Evolutionary conservation across 2,888 invertebrate species (phyloP).

Genomic region (Altica lythri): DNA sequence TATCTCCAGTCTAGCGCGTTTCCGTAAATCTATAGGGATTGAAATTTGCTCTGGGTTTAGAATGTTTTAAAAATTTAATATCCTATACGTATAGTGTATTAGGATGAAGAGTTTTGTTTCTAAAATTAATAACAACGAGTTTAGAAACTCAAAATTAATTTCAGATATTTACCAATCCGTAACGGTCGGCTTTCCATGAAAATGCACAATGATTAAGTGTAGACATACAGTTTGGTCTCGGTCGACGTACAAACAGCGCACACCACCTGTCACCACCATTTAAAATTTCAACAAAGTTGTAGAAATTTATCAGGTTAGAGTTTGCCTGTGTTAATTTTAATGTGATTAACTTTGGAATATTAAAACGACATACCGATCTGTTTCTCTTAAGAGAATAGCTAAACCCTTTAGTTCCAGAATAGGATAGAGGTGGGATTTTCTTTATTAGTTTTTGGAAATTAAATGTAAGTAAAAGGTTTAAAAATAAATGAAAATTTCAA

Average conservation of each 20-base stretch:
- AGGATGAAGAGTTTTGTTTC: no score
- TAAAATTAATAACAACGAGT: no score
- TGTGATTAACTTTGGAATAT: conserved; percentile 18
- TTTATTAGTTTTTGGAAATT: not conserved
- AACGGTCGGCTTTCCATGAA: not conserved
- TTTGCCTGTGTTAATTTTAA: conserved; percentile 35
- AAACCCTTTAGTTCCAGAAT: not conserved
- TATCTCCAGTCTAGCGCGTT: no score
- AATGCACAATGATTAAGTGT: conserved; percentile 10
- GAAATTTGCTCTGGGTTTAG: no score
- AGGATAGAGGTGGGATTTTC: not conserved
- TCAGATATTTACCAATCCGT: conserved; percentile 1
- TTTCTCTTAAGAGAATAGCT: conserved; percentile 15
- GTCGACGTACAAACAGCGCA: conserved; percentile 5
- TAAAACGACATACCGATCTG: conserved; percentile 18
- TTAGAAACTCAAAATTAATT: not conserved
- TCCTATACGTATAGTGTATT: no score
- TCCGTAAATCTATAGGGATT: no score
- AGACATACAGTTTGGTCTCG: not conserved
- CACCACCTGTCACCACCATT: conserved; percentile 35
- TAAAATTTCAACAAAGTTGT: conserved; percentile 35
- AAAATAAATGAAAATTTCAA: not conserved
- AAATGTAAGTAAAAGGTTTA: not conserved
- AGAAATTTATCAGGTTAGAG: conserved; percentile 35
- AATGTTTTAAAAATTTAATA: no score